Conservation (phyloP, 2,113 vertebrate species). For the Sardina pilchardus region DNA sequence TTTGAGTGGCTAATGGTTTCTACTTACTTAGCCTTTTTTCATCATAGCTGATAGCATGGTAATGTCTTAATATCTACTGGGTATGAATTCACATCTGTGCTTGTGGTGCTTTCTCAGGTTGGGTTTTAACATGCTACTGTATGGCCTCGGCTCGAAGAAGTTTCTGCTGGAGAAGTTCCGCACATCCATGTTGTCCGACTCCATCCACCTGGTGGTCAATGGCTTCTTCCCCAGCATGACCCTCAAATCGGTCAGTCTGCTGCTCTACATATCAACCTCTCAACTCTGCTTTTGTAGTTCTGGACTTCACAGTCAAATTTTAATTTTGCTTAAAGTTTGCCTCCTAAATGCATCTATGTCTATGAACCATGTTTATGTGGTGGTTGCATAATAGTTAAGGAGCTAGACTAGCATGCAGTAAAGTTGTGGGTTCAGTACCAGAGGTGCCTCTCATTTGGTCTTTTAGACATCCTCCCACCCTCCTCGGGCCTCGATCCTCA, state of each 20-base stretch:
- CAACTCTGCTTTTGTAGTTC: background rate
- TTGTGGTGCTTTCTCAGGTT: slow-evolving; percentile 70
- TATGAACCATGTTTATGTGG: too few species aligned
- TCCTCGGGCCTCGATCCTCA: too few species aligned
- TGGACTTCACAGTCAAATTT: too few species aligned
- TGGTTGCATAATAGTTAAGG: too few species aligned
- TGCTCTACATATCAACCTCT: background rate
- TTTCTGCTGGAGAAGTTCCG: slow-evolving; percentile 90
- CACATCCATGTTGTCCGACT: slow-evolving; percentile 74
- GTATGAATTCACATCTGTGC: background rate
- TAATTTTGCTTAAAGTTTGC: too few species aligned
- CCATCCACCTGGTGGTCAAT: slow-evolving; percentile 89
- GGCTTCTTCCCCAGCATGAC: slow-evolving; percentile 96
- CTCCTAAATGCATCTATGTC: too few species aligned
- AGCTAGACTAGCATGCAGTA: background rate
- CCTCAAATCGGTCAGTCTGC: slow-evolving; percentile 85
- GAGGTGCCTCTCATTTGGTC: too few species aligned
- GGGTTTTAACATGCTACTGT: slow-evolving; percentile 92
- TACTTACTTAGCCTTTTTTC: too few species aligned
- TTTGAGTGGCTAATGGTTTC: background rate
- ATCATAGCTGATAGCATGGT: too few species aligned
- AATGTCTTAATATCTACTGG: background rate
- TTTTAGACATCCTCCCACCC: too few species aligned
- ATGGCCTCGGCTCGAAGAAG: slow-evolving; percentile 93
- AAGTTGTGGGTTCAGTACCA: too few species aligned